These are phyloP conservation scores for Nesoenas mayeri DNA, from an alignment of 2,113 vertebrate genomes.

Conservation along the genomic window DNA sequence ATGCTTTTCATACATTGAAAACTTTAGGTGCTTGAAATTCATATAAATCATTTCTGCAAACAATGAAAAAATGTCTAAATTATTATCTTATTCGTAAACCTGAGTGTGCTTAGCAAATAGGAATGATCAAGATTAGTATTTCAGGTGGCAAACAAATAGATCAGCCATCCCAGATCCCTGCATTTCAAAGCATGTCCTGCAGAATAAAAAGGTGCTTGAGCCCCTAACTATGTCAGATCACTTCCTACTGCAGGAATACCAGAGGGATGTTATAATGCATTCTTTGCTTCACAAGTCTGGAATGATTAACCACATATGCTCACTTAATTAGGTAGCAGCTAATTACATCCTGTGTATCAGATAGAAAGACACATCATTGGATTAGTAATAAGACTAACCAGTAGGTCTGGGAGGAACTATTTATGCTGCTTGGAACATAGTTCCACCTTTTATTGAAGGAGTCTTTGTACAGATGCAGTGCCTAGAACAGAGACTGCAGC, in stretches of 20 bases:
- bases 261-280: background rate
- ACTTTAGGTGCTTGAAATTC: background rate
- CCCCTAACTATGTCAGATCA: background rate
- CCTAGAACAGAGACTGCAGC: background rate
- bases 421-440: background rate
- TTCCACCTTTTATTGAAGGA: background rate
- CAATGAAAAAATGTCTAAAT: background rate
- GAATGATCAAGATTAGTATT: background rate
- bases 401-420: background rate
- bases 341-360: background rate
- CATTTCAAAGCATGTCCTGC: background rate
- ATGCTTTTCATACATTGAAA: background rate
- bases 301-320: background rate
- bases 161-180: background rate
- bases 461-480: background rate
- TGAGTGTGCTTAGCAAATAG: background rate
- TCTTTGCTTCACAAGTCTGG: background rate
- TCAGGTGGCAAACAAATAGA: background rate
- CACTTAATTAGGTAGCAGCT: background rate
- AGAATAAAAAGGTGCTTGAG: background rate
- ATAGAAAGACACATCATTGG: background rate
- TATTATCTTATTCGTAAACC: background rate
- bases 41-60: background rate
- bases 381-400: background rate
- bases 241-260: background rate